Evolutionary conservation across 1,140 invertebrate species (phyloP).

Genomic region (Neodiprion fabricii): DNA sequence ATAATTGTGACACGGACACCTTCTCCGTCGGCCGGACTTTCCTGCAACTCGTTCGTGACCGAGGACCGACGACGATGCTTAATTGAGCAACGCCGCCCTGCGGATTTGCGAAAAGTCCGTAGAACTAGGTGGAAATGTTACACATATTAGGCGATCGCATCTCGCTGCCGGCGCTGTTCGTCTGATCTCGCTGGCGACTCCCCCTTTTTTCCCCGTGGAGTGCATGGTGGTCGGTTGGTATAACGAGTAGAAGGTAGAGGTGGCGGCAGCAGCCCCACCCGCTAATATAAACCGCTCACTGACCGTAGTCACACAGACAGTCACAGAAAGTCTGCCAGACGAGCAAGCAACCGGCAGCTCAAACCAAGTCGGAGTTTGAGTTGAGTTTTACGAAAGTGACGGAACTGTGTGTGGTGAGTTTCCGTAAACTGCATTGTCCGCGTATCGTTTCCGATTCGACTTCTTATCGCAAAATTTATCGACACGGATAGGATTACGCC

Average conservation of each 20-base stretch:
- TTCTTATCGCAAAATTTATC: too few relatives aligned
- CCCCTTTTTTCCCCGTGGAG: conserved; percentile 15
- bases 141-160: too few relatives aligned
- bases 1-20: too few relatives aligned
- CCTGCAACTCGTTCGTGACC: too few relatives aligned
- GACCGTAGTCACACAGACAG: conserved; percentile 59
- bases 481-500: too few relatives aligned
- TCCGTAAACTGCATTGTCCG: neutral
- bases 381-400: conserved; percentile 1
- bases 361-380: conserved; percentile 13
- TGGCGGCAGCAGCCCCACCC: conserved; percentile 57
- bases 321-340: conserved; percentile 56
- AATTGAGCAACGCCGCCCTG: too few relatives aligned
- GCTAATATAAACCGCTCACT: conserved; percentile 64
- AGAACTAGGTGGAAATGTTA: too few relatives aligned
- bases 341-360: conserved; percentile 54
- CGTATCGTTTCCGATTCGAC: neutral
- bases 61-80: too few relatives aligned
- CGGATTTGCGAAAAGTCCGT: too few relatives aligned
- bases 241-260: conserved; percentile 55
- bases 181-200: neutral
- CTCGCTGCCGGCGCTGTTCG: neutral
- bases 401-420: conserved; percentile 14
- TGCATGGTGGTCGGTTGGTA: conserved; percentile 31
- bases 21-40: too few relatives aligned